These are phyloP conservation scores for Telmatherina bonti DNA, from an alignment of 2,797 vertebrate genomes.

Conservation along the genomic window DNA sequence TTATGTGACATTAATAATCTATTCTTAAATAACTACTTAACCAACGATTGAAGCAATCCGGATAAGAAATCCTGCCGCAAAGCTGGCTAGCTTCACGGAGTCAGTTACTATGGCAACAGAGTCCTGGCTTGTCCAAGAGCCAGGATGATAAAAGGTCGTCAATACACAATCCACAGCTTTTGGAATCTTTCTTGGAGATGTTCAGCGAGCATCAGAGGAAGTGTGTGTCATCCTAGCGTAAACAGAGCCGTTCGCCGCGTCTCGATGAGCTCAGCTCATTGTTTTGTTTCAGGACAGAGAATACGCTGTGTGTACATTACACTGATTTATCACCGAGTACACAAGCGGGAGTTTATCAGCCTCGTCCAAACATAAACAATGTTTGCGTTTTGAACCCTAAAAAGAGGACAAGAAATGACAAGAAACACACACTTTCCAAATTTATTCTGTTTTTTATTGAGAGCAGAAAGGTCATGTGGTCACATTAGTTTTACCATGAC, in stretches of 20 bases:
- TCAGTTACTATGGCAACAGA: background rate
- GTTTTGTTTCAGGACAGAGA: constrained; percentile 49
- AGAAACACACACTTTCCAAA: background rate
- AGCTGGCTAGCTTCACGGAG: background rate
- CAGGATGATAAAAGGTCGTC: background rate
- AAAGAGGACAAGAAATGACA: background rate
- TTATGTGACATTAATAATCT: background rate
- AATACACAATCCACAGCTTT: background rate
- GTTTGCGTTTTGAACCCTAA: constrained; percentile 20
- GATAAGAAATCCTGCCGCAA: background rate
- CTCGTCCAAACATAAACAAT: constrained; percentile 23
- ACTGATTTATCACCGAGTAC: constrained; percentile 53
- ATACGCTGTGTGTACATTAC: constrained; percentile 58
- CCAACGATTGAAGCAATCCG: background rate
- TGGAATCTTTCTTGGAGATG: background rate
- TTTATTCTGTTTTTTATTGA: background rate
- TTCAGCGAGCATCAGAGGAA: constrained; percentile 21
- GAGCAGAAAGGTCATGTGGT: constrained; percentile 1
- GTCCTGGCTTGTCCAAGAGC: no score
- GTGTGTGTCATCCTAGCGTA: constrained; percentile 28
- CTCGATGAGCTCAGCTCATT: constrained; percentile 40
- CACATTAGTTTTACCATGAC: background rate
- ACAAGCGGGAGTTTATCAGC: constrained; percentile 25
- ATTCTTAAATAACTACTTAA: background rate
- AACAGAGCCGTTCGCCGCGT: constrained; percentile 35